A percentile compares a stretch with the other conserved stretches of the same genome.
Conservation (phyloP, 2,797 vertebrate species). For the Dromococcyx pavoninus region DNA sequence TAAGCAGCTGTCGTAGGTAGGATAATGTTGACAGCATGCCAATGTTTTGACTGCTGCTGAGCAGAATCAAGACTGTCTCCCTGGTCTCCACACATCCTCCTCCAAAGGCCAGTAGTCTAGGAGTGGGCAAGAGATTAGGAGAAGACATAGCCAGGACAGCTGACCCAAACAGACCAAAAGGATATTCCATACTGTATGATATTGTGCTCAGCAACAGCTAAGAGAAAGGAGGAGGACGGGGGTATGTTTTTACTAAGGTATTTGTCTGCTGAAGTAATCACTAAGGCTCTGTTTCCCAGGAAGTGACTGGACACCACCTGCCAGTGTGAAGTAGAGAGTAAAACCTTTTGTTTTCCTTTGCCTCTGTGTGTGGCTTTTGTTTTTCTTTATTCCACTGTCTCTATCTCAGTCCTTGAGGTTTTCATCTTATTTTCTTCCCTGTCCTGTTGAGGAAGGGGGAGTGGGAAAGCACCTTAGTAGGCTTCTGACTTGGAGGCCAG, state of each 20-base stretch:
- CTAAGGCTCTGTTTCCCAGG: no score
- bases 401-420: accelerated
- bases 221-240: no score
- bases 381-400: neutral
- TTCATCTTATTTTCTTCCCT: neutral
- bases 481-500: neutral
- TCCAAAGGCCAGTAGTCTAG: neutral
- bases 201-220: no score
- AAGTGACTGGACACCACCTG: neutral
- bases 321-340: neutral
- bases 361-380: accelerated
- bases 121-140: no score
- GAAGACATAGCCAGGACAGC: no score
- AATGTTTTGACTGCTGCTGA: neutral
- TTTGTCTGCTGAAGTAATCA: neutral
- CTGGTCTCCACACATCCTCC: accelerated
- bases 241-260: neutral
- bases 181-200: no score
- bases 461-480: neutral
- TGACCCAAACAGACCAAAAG: no score
- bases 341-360: neutral
- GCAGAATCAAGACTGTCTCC: neutral
- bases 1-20: neutral
- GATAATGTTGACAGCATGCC: neutral
- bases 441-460: neutral